phyloP scores from a whole-genome alignment of 92 coral and sea anemone genomes.

The Parazoanthus swiftii region DNA sequence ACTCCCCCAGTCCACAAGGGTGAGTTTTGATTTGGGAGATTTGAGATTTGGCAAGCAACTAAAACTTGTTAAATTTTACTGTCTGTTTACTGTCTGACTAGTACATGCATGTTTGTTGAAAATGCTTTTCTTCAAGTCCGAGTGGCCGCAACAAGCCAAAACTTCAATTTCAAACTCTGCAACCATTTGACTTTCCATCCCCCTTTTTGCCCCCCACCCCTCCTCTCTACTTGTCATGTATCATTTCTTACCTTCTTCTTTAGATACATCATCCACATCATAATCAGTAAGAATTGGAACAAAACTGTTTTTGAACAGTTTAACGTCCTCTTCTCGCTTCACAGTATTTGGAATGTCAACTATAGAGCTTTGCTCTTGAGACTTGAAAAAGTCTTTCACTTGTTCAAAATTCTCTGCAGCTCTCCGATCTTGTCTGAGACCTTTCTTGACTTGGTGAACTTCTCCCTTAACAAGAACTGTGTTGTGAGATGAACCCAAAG shows the following conservation, averaged over 20 bases:
- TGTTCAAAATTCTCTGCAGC: slow-evolving; percentile 81
- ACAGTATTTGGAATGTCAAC: slow-evolving; percentile 94
- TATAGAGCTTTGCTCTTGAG: slow-evolving; percentile 94
- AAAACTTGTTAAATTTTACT: no score
- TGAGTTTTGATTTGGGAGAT: no score
- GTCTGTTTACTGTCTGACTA: no score
- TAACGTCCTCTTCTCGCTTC: slow-evolving; percentile 75
- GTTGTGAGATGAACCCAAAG: slow-evolving; percentile 37
- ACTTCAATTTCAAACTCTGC: no score
- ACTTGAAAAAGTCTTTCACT: slow-evolving; percentile 92
- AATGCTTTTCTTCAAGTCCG: no score
- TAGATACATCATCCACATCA: slow-evolving; percentile 57
- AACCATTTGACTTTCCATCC: neutral
- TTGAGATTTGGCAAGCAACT: no score
- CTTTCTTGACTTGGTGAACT: slow-evolving; percentile 72
- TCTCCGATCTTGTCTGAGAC: slow-evolving; percentile 77
- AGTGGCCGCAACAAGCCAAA: no score
- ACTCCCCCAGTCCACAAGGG: no score
- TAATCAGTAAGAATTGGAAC: slow-evolving; percentile 59
- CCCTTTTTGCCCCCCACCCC: neutral
- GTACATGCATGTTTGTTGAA: no score
- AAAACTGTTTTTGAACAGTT: slow-evolving; percentile 71
- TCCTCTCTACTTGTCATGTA: neutral
- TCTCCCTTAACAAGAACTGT: slow-evolving; percentile 92
- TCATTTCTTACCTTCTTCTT: slow-evolving; percentile 67